These are phyloP conservation scores for Gallinago jamesoni DNA, from an alignment of 2,113 vertebrate genomes.

Conservation along the genomic window DNA sequence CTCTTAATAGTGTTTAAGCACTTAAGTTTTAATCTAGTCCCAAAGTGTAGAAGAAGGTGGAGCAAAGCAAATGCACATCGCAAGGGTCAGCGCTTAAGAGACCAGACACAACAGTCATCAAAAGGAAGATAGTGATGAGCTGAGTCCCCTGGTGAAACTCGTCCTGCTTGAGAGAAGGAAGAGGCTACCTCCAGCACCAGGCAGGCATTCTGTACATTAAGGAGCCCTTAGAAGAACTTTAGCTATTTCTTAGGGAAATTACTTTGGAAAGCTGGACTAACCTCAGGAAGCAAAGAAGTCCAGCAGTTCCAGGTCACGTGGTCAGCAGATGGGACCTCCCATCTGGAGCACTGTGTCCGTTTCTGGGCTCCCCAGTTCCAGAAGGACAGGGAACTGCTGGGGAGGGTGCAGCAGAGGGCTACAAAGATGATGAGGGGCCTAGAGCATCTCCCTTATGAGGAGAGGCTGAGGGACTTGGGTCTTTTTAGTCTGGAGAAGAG, in stretches of 20 bases:
- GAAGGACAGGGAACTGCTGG: too few species aligned
- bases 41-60: background rate
- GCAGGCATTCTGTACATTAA: background rate
- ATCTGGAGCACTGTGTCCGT: too few species aligned
- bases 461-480: too few species aligned
- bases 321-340: background rate
- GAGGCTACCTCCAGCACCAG: background rate
- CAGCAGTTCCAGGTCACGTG: background rate
- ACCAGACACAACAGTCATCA: background rate
- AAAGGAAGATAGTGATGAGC: background rate
- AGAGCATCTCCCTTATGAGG: too few species aligned
- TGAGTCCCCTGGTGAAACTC: background rate
- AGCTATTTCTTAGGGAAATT: background rate
- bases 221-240: background rate
- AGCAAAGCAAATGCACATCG: background rate
- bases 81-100: background rate
- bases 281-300: background rate
- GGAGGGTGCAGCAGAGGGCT: too few species aligned
- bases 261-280: background rate
- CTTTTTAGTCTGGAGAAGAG: too few species aligned
- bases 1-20: background rate
- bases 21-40: background rate
- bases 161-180: background rate
- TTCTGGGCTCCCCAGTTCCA: too few species aligned
- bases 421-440: too few species aligned